Evolutionary conservation across 2,113 vertebrate species (phyloP).

Genomic region (Etia nguti): DNA sequence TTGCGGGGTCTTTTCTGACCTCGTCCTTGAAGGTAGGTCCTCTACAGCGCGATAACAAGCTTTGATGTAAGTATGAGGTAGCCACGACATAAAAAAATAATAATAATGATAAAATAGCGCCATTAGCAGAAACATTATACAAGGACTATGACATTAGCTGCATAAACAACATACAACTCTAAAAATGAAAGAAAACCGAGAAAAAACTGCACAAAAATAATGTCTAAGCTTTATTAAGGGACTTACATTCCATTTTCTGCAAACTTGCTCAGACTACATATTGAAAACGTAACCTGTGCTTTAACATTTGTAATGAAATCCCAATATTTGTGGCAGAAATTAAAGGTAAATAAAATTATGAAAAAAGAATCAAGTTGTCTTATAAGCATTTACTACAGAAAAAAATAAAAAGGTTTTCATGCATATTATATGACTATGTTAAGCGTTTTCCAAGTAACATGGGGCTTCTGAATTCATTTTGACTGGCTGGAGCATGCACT

Average conservation of each 20-base stretch:
- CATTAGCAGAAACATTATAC: background rate
- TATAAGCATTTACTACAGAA: background rate
- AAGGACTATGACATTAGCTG: background rate
- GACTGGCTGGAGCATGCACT: conserved; percentile 4
- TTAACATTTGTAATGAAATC: background rate
- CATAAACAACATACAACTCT: background rate
- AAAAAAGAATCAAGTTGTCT: background rate
- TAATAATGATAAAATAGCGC: background rate
- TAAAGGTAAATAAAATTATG: background rate
- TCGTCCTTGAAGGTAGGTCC: background rate
- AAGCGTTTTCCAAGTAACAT: background rate
- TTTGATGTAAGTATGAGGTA: background rate
- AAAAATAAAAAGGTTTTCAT: background rate
- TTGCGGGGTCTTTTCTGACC: background rate
- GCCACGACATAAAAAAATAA: fast-evolving
- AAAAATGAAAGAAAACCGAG: background rate
- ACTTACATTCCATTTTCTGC: background rate
- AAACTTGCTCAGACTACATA: background rate
- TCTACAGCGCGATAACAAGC: background rate
- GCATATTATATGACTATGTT: background rate
- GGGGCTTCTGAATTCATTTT: background rate
- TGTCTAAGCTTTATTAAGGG: background rate
- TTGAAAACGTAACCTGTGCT: background rate
- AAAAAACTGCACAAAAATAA: background rate
- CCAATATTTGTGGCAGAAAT: background rate